Conservation (phyloP, 2,113 vertebrate genomes). For the Amphiprion ocellaris region DNA sequence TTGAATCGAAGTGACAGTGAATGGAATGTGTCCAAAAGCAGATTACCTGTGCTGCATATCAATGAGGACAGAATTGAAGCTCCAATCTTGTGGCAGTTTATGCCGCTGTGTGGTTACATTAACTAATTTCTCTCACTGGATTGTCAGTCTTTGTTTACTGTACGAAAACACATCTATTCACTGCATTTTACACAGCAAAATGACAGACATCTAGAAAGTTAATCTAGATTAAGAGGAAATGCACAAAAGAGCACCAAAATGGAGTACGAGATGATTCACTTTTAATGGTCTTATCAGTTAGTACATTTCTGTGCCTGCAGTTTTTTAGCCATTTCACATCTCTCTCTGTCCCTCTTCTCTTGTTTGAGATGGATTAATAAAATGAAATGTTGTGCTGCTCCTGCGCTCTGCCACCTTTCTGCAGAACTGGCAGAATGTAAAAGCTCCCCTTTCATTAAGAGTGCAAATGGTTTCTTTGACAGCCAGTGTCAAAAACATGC, state of each 20-base stretch:
- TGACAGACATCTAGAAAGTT: neutral
- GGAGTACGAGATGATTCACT: constrained; percentile 20
- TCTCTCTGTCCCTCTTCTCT: constrained; percentile 6
- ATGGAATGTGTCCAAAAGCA: constrained; percentile 64
- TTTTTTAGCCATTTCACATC: constrained; percentile 36
- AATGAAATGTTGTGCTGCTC: constrained; percentile 48
- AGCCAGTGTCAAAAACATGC: constrained; percentile 76
- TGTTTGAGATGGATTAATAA: constrained; percentile 53
- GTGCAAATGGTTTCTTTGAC: constrained; percentile 73
- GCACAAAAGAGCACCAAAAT: constrained; percentile 1
- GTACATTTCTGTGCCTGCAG: constrained; percentile 12
- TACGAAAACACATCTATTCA: neutral
- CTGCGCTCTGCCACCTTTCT: constrained; percentile 56
- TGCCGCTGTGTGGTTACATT: neutral
- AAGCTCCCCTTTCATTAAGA: constrained; percentile 69
- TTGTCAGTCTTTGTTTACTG: constrained; percentile 30
- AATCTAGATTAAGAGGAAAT: constrained; percentile 1
- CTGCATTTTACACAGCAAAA: neutral
- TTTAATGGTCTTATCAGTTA: constrained; percentile 36
- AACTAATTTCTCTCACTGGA: constrained; percentile 10
- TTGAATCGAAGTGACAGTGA: constrained; percentile 71
- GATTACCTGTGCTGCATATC: constrained; percentile 59
- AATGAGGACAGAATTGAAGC: constrained; percentile 50
- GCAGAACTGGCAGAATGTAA: constrained; percentile 68
- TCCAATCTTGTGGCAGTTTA: constrained; percentile 4